Base-by-base conservation (phyloP, 2,888 invertebrate species). In the Philaethria dido region DNA sequence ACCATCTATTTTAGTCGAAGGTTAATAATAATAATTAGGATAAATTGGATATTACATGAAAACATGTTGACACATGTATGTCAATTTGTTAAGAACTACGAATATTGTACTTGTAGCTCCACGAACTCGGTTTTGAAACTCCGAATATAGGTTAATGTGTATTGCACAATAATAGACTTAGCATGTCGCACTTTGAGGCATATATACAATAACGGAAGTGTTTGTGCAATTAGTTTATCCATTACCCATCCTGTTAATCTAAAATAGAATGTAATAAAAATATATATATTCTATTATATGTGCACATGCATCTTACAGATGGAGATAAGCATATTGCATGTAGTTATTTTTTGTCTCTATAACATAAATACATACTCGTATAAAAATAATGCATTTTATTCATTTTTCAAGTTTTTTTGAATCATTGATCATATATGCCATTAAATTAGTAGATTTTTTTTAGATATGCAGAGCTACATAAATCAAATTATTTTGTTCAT, bases 81-180 rank as follows among this genome's bases (percentile, higher is more conserved):
- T 39, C 20, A 50, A 55, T 55, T 42, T 42, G 22, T 33, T 45
- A 36, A 47, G 36, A 61, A n/a, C 36, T 36, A 47, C 20, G 14
- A 48, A 61, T 33, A 48, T 47, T 47, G 33, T 57, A 39, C 18
- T 47, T 18, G 36, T 57, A 57, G 42, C 39, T 42, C 57, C 8
- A 2, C 16, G 42, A 57, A 57, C 39, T 39, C 39, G 4, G n/a
- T 42, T 57, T 57, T 57, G 57, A 57, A 57, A 57, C 39, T 4
- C 57, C 39, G 42, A 42, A 57, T 57, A 57, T 57, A 57, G 57
- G 57, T 57, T 57, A 57, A 57, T 57, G 57, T 42, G 39, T 57
- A 22, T 57, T 57, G 57, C 39, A 57, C 42, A 57, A 57, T 57
- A 57, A 57, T 42, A 42, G 39, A 42, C 42, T 42, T 57, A 57